Evolutionary conservation across 1,140 invertebrate genomes (phyloP).

Genomic region (Battus philenor): DNA sequence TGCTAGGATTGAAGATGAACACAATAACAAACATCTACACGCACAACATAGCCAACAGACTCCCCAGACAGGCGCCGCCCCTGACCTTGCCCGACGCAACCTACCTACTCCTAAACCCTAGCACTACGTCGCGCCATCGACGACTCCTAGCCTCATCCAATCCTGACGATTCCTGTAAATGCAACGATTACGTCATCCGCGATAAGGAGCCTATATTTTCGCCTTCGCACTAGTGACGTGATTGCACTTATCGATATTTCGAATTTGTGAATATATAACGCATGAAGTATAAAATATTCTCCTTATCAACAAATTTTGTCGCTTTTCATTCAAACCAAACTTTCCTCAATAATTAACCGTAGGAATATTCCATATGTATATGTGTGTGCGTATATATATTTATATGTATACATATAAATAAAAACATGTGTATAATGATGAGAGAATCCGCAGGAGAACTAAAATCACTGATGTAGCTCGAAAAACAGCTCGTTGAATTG

Average conservation of each 20-base stretch:
- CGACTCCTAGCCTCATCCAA: constrained; percentile 15
- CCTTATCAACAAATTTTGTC: background rate
- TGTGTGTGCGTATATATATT: background rate
- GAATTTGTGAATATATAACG: no score
- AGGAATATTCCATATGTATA: no score
- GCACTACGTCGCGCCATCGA: background rate
- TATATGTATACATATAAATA: background rate
- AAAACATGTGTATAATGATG: background rate
- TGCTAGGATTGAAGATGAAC: no score
- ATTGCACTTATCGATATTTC: constrained; percentile 12
- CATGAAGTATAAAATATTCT: no score
- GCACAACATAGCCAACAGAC: constrained; percentile 4
- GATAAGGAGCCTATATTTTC: constrained; percentile 42
- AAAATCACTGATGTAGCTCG: no score
- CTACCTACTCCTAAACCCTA: constrained; percentile 8
- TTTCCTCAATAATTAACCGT: no score
- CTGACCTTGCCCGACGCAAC: constrained; percentile 10
- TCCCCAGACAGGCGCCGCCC: background rate
- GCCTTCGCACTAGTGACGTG: constrained; percentile 23
- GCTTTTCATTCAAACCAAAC: background rate
- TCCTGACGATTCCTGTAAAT: constrained; percentile 40
- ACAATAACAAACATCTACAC: no score
- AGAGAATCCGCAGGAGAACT: no score
- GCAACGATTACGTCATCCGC: constrained; percentile 49
- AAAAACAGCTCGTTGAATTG: background rate